phyloP scores from a whole-genome alignment of 64 coral and sea anemone species.

The Montipora efflorescens region DNA sequence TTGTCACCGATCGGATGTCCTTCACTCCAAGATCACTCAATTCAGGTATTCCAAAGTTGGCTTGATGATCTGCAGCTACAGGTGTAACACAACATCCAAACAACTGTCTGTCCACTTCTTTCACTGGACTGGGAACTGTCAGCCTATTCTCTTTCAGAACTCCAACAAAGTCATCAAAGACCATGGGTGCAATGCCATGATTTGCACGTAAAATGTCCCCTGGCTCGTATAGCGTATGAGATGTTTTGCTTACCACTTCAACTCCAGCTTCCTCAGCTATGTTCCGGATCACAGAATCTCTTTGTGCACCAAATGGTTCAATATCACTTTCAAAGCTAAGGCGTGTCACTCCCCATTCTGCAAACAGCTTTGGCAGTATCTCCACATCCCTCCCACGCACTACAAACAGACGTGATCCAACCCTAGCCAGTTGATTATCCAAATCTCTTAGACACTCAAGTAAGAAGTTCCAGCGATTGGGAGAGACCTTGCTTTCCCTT shows the following conservation, averaged over 20 bases:
- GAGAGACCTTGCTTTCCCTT: slow-evolving; percentile 55
- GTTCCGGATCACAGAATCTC: slow-evolving; percentile 51
- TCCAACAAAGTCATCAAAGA: slow-evolving; percentile 45
- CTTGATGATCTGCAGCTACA: not conserved
- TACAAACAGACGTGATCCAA: slow-evolving; percentile 78
- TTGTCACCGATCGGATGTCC: slow-evolving; percentile 26
- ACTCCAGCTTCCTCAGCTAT: slow-evolving; percentile 64
- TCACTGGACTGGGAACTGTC: slow-evolving; percentile 5
- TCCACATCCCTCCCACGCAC: slow-evolving; percentile 59
- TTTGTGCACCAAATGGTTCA: slow-evolving; percentile 68
- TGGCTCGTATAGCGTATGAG: slow-evolving; percentile 73
- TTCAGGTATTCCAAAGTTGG: slow-evolving; percentile 27
- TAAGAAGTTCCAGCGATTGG: slow-evolving; percentile 83
- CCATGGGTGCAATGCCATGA: slow-evolving; percentile 2
- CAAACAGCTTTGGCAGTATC: slow-evolving; percentile 60
- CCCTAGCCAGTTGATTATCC: slow-evolving; percentile 29
- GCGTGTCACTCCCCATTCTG: slow-evolving; percentile 52
- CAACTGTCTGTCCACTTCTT: slow-evolving; percentile 36
- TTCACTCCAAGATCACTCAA: slow-evolving; percentile 66
- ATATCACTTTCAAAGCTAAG: slow-evolving; percentile 76
- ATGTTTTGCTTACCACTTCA: slow-evolving; percentile 66
- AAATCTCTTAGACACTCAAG: slow-evolving; percentile 61
- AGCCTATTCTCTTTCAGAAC: not conserved
- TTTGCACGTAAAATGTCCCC: slow-evolving; percentile 49
- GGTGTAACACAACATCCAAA: slow-evolving; percentile 17